These are phyloP conservation scores for Styela plicata DNA, from an alignment of 23 tunicate genomes.

Conservation along the genomic window DNA sequence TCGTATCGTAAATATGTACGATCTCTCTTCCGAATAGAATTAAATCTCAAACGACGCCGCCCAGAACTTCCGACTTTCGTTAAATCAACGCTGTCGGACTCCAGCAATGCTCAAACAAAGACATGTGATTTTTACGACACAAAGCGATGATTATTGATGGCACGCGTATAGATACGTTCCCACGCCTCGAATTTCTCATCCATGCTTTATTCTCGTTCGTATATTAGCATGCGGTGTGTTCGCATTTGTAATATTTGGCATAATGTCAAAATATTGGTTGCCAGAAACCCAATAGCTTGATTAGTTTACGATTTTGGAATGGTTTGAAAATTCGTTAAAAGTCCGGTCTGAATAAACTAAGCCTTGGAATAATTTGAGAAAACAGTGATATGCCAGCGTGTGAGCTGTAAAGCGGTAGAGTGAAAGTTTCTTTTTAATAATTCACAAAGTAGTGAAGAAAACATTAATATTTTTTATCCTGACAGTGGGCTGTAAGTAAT, in stretches of 20 bases:
- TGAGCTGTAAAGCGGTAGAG: too few relatives aligned
- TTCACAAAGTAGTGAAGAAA: too few relatives aligned
- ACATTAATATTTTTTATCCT: too few relatives aligned
- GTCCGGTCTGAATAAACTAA: too few relatives aligned
- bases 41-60: not conserved
- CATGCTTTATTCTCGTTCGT: not conserved
- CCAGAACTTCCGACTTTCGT: not conserved
- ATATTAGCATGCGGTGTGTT: not conserved
- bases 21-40: not conserved
- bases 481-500: too few relatives aligned
- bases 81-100: not conserved
- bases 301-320: not conserved
- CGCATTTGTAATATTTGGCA: not conserved
- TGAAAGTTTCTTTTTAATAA: too few relatives aligned
- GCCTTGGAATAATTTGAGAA: too few relatives aligned
- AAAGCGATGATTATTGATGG: slow-evolving; percentile 16
- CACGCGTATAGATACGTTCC: slow-evolving; percentile 3
- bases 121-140: slow-evolving; percentile 8
- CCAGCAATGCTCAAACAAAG: not conserved
- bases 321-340: not conserved
- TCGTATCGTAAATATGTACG: not conserved
- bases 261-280: not conserved
- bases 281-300: not conserved
- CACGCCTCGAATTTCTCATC: slow-evolving; percentile 4
- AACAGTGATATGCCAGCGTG: too few relatives aligned